Conservation (phyloP, 2,888 invertebrate genomes). For the Drosophila fulvimacula region DNA sequence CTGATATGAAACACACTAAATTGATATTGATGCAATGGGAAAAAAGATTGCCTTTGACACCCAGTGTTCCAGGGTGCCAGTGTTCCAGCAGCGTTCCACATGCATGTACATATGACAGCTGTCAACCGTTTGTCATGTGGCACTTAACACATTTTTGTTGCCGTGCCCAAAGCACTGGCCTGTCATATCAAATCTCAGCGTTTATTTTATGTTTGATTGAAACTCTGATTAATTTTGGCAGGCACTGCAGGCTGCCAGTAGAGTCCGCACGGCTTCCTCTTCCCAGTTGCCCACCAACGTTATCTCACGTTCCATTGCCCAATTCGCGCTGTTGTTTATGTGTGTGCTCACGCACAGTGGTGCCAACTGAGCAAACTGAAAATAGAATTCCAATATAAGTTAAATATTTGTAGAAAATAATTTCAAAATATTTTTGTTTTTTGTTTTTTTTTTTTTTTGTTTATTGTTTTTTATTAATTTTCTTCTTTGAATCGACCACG, state of each 20-base stretch:
- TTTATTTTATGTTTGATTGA: conserved; percentile 79
- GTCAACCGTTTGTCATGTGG: conserved; percentile 43
- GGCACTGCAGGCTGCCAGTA: conserved; percentile 18
- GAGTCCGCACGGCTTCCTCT: conserved; percentile 11
- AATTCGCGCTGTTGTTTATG: conserved; percentile 48
- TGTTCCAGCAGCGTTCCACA: neutral
- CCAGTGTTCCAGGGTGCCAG: neutral
- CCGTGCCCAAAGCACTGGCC: conserved; percentile 21
- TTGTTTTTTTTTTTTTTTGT: too few relatives aligned
- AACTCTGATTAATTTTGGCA: conserved; percentile 74
- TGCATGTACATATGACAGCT: conserved; percentile 26
- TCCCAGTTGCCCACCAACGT: conserved; percentile 7
- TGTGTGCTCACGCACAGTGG: conserved; percentile 23
- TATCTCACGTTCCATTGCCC: conserved; percentile 54
- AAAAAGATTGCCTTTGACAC: neutral
- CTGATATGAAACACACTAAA: conserved; percentile 29
- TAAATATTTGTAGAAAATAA: neutral
- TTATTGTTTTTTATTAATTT: neutral
- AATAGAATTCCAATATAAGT: neutral
- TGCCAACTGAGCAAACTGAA: neutral
- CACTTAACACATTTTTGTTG: conserved; percentile 61
- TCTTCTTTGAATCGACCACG: too few relatives aligned
- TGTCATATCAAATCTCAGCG: conserved; percentile 69
- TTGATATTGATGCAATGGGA: conserved; percentile 5
- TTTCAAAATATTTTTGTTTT: neutral